Evolutionary conservation across 2,113 vertebrate species (phyloP).

Genomic region (Recurvirostra avosetta): DNA sequence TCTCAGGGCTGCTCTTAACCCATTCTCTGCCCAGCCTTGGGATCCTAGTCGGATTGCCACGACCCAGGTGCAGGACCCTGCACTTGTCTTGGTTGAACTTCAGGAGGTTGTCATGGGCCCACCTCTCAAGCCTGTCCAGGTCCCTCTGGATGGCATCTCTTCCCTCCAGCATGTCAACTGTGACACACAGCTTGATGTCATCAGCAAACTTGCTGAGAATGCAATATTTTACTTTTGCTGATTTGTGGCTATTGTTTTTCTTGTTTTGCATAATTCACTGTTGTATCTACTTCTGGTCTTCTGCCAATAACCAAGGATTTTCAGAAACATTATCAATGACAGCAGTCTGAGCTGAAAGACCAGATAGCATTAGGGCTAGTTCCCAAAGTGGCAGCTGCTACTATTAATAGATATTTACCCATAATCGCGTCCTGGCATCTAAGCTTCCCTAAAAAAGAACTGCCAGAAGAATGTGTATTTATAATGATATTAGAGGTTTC

Average conservation of each 20-base stretch:
- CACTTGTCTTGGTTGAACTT: too few relatives aligned
- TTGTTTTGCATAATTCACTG: neutral
- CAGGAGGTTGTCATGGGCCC: too few relatives aligned
- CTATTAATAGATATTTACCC: neutral
- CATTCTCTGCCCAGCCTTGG: too few relatives aligned
- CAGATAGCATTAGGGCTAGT: neutral
- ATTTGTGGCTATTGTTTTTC: neutral
- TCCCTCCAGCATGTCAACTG: too few relatives aligned
- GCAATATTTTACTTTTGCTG: neutral
- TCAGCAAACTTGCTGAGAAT: too few relatives aligned
- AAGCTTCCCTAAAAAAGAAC: neutral
- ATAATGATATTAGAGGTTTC: neutral
- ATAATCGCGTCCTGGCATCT: rapidly evolving
- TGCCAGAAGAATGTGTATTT: neutral
- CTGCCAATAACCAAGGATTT: neutral
- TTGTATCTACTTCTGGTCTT: neutral
- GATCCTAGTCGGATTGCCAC: too few relatives aligned
- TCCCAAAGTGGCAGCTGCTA: neutral
- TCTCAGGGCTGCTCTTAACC: too few relatives aligned
- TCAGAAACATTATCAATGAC: neutral
- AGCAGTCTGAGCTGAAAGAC: neutral
- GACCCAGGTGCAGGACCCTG: too few relatives aligned
- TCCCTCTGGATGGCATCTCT: too few relatives aligned
- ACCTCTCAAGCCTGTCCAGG: too few relatives aligned
- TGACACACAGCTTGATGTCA: too few relatives aligned